Evolutionary conservation across 2,888 invertebrate genomes (phyloP).

Genomic region (Heteropelma amictum): DNA sequence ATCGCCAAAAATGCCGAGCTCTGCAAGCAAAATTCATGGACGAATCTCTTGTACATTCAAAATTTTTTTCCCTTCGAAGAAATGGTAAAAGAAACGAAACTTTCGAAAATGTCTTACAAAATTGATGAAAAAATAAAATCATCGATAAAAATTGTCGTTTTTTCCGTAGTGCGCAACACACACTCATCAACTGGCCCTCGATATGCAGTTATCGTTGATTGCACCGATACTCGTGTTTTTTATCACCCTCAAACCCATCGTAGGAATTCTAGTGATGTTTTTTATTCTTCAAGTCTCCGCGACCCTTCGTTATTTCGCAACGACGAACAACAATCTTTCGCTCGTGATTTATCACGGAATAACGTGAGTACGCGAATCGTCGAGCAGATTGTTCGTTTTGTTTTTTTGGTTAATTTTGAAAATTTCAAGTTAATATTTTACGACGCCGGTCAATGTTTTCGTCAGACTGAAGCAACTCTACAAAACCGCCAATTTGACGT

Average conservation of each 20-base stretch:
- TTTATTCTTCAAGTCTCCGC: slow-evolving; percentile 81
- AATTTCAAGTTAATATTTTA: background rate
- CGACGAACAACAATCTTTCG: slow-evolving; percentile 82
- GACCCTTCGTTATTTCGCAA: slow-evolving; percentile 82
- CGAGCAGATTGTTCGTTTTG: background rate
- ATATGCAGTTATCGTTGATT: slow-evolving; percentile 85
- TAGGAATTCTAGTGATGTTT: slow-evolving; percentile 80
- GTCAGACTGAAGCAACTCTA: slow-evolving; percentile 84
- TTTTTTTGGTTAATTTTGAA: too few relatives aligned
- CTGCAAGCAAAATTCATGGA: slow-evolving; percentile 84
- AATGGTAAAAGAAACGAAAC: slow-evolving; percentile 79
- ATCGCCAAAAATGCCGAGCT: slow-evolving; percentile 83
- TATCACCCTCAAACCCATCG: slow-evolving; percentile 80
- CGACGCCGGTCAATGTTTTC: background rate
- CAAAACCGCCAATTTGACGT: slow-evolving; percentile 83
- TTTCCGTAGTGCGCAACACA: slow-evolving; percentile 85
- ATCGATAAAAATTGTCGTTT: slow-evolving; percentile 5
- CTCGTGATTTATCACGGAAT: slow-evolving; percentile 85
- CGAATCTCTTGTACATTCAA: slow-evolving; percentile 84
- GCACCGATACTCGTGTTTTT: slow-evolving; percentile 84
- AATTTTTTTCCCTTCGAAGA: slow-evolving; percentile 85
- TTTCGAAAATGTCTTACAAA: background rate
- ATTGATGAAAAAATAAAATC: background rate
- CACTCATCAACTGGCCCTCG: slow-evolving; percentile 86
- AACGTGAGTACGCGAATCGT: slow-evolving; percentile 78